Evolutionary conservation across 2,113 vertebrate species (phyloP), one percentile per base, ranked within the genome.

Genomic region (Brachypteracias leptosomus): DNA sequence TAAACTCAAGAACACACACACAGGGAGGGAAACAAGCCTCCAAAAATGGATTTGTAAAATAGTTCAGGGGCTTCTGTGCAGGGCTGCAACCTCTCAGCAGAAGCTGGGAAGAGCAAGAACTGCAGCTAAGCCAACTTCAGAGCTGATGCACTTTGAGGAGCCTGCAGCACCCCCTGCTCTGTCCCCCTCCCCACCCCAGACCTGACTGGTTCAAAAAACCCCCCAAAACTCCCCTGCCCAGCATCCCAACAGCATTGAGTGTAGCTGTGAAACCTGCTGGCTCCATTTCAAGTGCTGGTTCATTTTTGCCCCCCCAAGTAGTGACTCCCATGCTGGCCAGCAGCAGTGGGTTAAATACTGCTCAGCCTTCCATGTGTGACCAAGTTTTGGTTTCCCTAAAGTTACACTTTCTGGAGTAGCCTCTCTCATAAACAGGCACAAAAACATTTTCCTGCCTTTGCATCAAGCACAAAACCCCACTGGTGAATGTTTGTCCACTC

Each of bases 341-440:
- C 31, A 62, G 26, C 1, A 57, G 24, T 2, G 1, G 25, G 16
- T 25, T 2, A 51, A 89, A 77, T 16, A 17, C 29, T 58, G 11
- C 28, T 3, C 12, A 29, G 19, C 47, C 65, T 75, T 66, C 29
- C 21, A 51, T 0, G 1, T 0, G 0, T 8, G 36, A 16, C n/a
- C 1, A 1, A 44, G 0, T 33, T 70, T 35, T 36, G 17, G 10
- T 40, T 35, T 25, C 10, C 85, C 51, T 51, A 0, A 73, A 71
- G 33, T 31, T 33, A 63, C 29, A 12, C 7, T 29, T 71, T 51
- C 35, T 28, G 22, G 3, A 65, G 38, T 2, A 4, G 36, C 20
- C 47, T 51, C 18, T 4, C 4, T 14, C 47, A 70, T 6, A 61
- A 70, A 7, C 2, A 80, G 7, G 40, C 47, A 76, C 5, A 28